Evolutionary conservation across 2,113 vertebrate species (phyloP), one percentile per base, ranked within the genome.

Genomic region (Atractosteus spatula): DNA sequence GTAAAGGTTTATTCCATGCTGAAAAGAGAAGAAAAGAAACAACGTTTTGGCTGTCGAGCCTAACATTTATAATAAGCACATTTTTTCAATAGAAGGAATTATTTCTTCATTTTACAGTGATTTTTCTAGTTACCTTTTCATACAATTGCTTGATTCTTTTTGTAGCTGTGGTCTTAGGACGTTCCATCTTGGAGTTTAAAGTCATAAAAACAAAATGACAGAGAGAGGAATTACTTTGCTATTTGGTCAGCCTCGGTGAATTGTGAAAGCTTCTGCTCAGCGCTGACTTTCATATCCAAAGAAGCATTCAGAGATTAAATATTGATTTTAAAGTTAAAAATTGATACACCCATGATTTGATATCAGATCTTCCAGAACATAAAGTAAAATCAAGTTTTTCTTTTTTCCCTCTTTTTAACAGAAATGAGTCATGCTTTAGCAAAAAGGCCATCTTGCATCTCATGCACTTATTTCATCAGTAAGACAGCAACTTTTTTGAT

Each of bases 301-400:
- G 72, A 77, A 75, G 67, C 77, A 71, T 70, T 78, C 77, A 72
- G 42, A 82, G 79, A 85, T 82, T 83, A 83, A 83, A 85, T 71
- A 79, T 79, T 71, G 74, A 81, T 80, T 81, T 43, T 69, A 55
- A 80, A 77, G 76, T 73, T 71, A 76, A 73, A 71, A 75, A 71
- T 68, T 42, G 72, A 81, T 81, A 79, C 68, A 59, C 74, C 74
- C 65, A 81, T 86, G 71, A 82, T 74, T 76, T 78, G 43, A 77
- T 78, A 82, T 81, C 62, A 72, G 54, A 76, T 77, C 76, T 79
- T 69, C 17, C 45, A 44, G 71, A 55, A 71, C 69, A 72, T 11
- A 67, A 66, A 72, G 63, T 66, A 64, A 77, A 75, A 81, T 72
- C 4, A 59, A 74, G 4, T 65, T 73, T 73, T 67, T 65, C 66